phyloP scores from a whole-genome alignment of 1,140 invertebrate species.

The Drosophila grimshawi region DNA sequence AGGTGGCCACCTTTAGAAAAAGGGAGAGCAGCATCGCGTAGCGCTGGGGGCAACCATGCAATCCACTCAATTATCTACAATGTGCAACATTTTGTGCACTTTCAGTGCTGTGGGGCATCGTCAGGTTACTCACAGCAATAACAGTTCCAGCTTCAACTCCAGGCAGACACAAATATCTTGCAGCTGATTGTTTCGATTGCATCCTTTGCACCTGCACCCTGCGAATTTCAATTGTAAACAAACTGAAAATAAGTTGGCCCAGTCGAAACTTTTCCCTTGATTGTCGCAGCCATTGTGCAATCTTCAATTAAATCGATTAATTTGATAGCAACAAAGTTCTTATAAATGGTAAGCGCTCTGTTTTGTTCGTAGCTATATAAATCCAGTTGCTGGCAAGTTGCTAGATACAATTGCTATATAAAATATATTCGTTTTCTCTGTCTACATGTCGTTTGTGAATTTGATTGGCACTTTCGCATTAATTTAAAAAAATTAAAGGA shows the following conservation, averaged over 20 bases:
- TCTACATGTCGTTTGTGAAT: slow-evolving; percentile 4
- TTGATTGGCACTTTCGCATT: slow-evolving; percentile 8
- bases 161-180: slow-evolving; percentile 40
- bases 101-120: slow-evolving; percentile 41
- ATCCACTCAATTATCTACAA: slow-evolving; percentile 52
- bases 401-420: neutral
- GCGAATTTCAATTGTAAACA: slow-evolving; percentile 65
- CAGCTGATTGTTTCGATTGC: slow-evolving; percentile 62
- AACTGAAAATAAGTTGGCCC: slow-evolving; percentile 57
- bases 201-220: slow-evolving; percentile 17
- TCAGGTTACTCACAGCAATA: slow-evolving; percentile 36
- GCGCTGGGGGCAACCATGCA: slow-evolving; percentile 35
- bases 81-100: slow-evolving; percentile 66
- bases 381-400: slow-evolving; percentile 22
- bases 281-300: slow-evolving; percentile 31
- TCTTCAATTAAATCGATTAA: slow-evolving; percentile 81
- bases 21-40: neutral
- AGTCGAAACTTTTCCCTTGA: slow-evolving; percentile 48
- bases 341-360: slow-evolving; percentile 32
- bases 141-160: slow-evolving; percentile 9
- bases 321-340: slow-evolving; percentile 55
- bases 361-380: slow-evolving; percentile 35
- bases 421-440: neutral
- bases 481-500: neutral
- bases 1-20: slow-evolving; percentile 9